phyloP scores from a whole-genome alignment of 2,797 vertebrate species.

The Podargus strigoides region DNA sequence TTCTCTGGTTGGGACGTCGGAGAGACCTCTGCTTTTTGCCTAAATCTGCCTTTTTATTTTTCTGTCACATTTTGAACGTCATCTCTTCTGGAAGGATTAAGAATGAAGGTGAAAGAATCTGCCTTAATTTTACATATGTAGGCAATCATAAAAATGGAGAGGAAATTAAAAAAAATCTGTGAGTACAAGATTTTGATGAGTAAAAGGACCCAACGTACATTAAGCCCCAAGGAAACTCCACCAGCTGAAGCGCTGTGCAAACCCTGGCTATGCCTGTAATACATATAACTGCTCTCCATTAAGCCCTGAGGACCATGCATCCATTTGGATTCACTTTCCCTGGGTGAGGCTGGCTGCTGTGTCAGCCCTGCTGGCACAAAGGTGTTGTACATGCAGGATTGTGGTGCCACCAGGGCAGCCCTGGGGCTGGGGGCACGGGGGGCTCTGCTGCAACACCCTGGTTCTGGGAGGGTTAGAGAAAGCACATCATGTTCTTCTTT shows the following conservation, averaged over 20 bases:
- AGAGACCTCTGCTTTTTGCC: neutral
- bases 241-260: rapidly evolving
- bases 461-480: rapidly evolving
- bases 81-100: neutral
- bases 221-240: neutral
- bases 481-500: rapidly evolving
- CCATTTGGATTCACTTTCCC: neutral
- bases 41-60: neutral
- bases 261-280: neutral
- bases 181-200: neutral
- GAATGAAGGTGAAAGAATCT: neutral
- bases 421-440: rapidly evolving
- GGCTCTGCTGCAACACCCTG: rapidly evolving
- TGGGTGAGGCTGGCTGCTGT: conserved; percentile 1
- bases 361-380: neutral
- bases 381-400: neutral
- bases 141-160: neutral
- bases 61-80: rapidly evolving
- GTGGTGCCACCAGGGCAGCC: rapidly evolving
- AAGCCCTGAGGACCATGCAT: neutral
- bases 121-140: rapidly evolving
- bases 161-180: neutral
- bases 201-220: rapidly evolving
- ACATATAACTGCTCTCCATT: neutral
- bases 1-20: neutral